Evolutionary conservation across 2,888 invertebrate species (phyloP).

Genomic region (Andricus curvator): DNA sequence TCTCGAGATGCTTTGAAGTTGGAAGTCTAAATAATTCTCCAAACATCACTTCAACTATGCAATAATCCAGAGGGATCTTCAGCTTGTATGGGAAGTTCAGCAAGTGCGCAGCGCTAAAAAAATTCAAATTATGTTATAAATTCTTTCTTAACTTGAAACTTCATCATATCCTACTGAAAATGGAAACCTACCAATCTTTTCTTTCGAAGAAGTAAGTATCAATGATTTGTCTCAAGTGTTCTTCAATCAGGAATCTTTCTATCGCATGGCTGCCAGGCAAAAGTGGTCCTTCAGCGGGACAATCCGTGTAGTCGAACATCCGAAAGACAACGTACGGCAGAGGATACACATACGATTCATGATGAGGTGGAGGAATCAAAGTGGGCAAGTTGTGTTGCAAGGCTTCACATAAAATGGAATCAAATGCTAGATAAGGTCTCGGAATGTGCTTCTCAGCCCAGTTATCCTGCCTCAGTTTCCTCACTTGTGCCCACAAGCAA

Average conservation of each 20-base stretch:
- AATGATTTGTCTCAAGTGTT: slow-evolving; percentile 96
- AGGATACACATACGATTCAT: slow-evolving; percentile 93
- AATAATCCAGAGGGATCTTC: slow-evolving; percentile 97
- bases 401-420: slow-evolving; percentile 96
- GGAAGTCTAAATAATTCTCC: slow-evolving; percentile 96
- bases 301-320: slow-evolving; percentile 99
- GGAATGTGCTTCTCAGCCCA: slow-evolving; percentile 99
- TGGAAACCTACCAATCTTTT: slow-evolving; percentile 88
- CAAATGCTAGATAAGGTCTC: slow-evolving; percentile 97
- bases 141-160: no score
- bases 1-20: slow-evolving; percentile 91
- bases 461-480: slow-evolving; percentile 94
- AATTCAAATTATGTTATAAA: background rate
- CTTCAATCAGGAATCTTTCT: slow-evolving; percentile 98
- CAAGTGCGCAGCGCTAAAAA: slow-evolving; percentile 88
- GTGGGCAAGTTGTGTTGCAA: slow-evolving; percentile 96
- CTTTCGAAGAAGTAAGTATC: slow-evolving; percentile 92
- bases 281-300: slow-evolving; percentile 91
- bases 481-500: slow-evolving; percentile 96
- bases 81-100: slow-evolving; percentile 95
- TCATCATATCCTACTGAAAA: background rate
- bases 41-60: slow-evolving; percentile 98
- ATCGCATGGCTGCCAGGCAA: slow-evolving; percentile 98
- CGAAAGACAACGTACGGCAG: slow-evolving; percentile 96
- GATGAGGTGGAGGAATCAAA: slow-evolving; percentile 95